phyloP scores from a whole-genome alignment of 1,140 invertebrate genomes.

The Chymomyza costata region DNA sequence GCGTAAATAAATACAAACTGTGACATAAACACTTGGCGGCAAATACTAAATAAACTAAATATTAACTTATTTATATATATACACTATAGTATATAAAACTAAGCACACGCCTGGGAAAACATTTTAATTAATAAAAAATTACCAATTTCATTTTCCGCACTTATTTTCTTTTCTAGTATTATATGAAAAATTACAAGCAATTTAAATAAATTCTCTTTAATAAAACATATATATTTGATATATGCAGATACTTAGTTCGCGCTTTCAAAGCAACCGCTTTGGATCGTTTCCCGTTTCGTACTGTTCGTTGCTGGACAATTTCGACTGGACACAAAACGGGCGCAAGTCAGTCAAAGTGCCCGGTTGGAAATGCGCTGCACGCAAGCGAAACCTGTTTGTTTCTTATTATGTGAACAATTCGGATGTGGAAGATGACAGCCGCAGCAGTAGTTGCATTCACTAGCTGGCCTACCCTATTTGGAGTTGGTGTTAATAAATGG shows the following conservation, averaged over 20 bases:
- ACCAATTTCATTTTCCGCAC: not conserved
- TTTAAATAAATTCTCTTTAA: no score
- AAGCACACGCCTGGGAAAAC: no score
- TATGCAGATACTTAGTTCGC: no score
- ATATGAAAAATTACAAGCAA: no score
- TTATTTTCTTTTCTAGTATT: no score
- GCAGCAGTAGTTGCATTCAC: no score
- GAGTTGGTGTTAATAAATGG: no score
- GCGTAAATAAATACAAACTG: slow-evolving; percentile 55
- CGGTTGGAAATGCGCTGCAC: slow-evolving; percentile 45
- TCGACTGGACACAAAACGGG: slow-evolving; percentile 51
- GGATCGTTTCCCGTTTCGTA: slow-evolving; percentile 58
- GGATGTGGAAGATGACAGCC: no score
- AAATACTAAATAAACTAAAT: slow-evolving; percentile 18
- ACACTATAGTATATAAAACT: slow-evolving; percentile 1
- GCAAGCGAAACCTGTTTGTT: slow-evolving; percentile 29
- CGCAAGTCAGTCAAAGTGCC: slow-evolving; percentile 26
- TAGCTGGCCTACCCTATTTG: no score
- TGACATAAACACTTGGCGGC: slow-evolving; percentile 47
- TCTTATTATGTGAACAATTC: no score
- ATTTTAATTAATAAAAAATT: not conserved
- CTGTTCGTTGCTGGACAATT: slow-evolving; percentile 36
- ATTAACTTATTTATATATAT: slow-evolving; percentile 11
- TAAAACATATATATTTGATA: no score
- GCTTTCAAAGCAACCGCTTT: no score